Evolutionary conservation across 2,888 invertebrate species (phyloP), one percentile per base, ranked within the genome.

Genomic region (Macroteleia sp.): DNA sequence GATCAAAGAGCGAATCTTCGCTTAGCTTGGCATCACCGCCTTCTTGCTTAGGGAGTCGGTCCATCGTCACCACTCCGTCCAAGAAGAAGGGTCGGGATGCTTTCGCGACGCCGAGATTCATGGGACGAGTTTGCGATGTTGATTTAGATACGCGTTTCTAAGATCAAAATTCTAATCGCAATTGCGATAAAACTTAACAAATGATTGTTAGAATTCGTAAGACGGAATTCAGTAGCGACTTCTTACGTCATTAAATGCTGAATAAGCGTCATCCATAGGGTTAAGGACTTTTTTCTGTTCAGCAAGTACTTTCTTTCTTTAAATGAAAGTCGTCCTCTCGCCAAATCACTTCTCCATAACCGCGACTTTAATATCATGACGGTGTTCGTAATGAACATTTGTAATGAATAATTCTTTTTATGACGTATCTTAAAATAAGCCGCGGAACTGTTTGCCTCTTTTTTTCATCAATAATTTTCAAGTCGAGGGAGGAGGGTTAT

Each of bases 1-100:
- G 90, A 90, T 90, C 90, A 90, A 90, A 90, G 90, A 89, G 85
- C 85, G 86, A 87, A 81, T 81, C 87, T 88, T 86, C 87, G 88
- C 85, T 88, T 82, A n/a, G n/a, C n/a, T n/a, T n/a, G 84, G 85
- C 88, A 86, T 88, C 85, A 83, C 83, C 86, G 83, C 82, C 84
- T 71, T 82, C n/a, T n/a, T n/a, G 83, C 84, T 85, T 77, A 82
- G 82, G 81, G 82, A 84, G 81, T 82, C 85, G 84, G 84, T 81
- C 84, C 85, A 85, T 86, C 86, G 82, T 85, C 85, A 81, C 84
- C 82, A 79, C 50, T 36, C 36, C n/a, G 19, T 44, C 54, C 34
- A 39, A 52, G 62, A 30, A n/a, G 17, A 32, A 44, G 54, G 42
- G 4, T 25, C 36, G 56, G 17, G 20, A 22, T 39, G 56, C 56